Base-by-base conservation (phyloP, 2,797 vertebrate genomes). In the Ctenochaetus hawaiiensis region DNA sequence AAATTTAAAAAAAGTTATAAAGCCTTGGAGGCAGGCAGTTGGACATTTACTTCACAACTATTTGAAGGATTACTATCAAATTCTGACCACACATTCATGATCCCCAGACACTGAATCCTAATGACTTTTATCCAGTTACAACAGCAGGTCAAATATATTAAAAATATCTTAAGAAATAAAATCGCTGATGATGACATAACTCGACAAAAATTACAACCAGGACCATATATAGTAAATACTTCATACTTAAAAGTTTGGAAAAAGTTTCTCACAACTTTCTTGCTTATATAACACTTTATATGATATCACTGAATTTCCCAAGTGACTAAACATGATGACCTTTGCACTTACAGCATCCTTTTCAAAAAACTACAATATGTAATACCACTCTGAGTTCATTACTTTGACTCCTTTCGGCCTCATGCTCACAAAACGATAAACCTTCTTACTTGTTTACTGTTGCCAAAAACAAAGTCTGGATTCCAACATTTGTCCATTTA, bases 161-260 rank as follows among this genome's bases (percentile, higher is more conserved):
- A 63, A 48, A 7, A n/a, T 7, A 30, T 47, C 44, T 30, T 13
- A 22, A 23, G 20, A n/a, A 49, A 61, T 9, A 9, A 20, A 61
- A 44, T 59, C 10, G n/a, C 22, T 52, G 5, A 37, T 39, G 12
- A 10, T 1, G 6, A 43, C 17, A 57, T 12, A 53, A 20, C 1
- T 18, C n/a, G 7, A 51, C 7, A 60, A 20, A 75, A 45, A 47
- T 23, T n/a, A 77, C 43, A 65, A 18, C 6, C n/a, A 20, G 20
- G 20, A 49, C 6, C 3, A 52, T 34, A 41, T 22, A 45, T 13
- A 53, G 22, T 12, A 43, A 6, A 62, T 30, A 16, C 7, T 7
- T 17, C 4, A 11, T 17, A 8, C 5, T 1, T 45, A n/a, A 43
- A 45, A 23, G 52, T 51, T 52, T 0, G 23, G 5, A 18, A 47